These are phyloP conservation scores for Empidonax alnorum DNA, from an alignment of 2,113 vertebrate species.

Conservation along the genomic window DNA sequence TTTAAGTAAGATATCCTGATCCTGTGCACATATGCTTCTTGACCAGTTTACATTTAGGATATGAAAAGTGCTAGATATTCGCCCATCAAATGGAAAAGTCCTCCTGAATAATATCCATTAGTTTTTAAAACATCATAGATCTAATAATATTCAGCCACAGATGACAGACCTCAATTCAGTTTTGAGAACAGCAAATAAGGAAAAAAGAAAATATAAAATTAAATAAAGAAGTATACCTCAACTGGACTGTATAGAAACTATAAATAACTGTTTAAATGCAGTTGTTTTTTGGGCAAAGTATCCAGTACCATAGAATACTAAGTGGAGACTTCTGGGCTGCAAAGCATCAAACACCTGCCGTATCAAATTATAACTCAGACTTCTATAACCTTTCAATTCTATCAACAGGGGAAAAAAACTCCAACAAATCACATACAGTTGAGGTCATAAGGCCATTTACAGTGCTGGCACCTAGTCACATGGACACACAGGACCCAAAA, in stretches of 20 bases:
- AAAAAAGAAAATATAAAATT: not conserved
- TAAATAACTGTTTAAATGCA: not conserved
- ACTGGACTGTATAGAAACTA: not conserved
- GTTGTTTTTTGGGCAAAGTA: not conserved
- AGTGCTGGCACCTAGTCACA: not conserved
- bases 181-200: not conserved
- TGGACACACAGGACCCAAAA: not conserved
- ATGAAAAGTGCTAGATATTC: not conserved
- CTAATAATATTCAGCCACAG: not conserved
- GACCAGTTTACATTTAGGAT: not conserved
- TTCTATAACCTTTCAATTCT: not conserved
- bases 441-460: not conserved
- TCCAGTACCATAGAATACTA: not conserved
- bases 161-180: not conserved
- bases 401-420: not conserved
- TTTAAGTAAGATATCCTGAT: not conserved
- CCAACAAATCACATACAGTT: not conserved
- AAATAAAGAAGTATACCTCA: not conserved
- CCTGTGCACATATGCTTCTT: not conserved
- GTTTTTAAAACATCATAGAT: not conserved
- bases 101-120: not conserved
- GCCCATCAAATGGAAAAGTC: not conserved
- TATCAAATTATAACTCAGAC: not conserved
- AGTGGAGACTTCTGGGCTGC: not conserved
- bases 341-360: not conserved